Conservation (phyloP, 2,797 vertebrate genomes). For the Acrossocheilus fasciatus region DNA sequence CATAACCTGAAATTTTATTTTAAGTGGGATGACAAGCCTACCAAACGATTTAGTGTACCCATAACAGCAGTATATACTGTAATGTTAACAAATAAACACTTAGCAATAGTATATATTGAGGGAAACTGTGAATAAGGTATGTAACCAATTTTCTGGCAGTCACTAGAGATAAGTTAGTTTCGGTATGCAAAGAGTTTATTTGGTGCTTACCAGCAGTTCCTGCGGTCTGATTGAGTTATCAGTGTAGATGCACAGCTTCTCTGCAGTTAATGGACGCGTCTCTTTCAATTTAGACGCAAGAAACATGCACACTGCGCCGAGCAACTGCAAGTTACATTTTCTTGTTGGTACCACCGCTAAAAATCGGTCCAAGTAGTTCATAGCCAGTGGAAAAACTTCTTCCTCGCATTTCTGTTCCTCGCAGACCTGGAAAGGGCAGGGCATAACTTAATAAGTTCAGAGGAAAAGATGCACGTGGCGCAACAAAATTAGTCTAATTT, state of each 20-base stretch:
- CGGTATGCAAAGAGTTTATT: neutral
- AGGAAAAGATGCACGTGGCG: slow-evolving; percentile 57
- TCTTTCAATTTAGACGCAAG: slow-evolving; percentile 99
- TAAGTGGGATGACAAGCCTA: neutral
- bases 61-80: neutral
- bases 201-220: slow-evolving; percentile 91
- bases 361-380: slow-evolving; percentile 99
- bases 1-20: slow-evolving; percentile 1
- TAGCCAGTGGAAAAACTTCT: slow-evolving; percentile 97
- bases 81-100: slow-evolving; percentile 8
- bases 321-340: slow-evolving; percentile 95
- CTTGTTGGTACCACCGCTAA: slow-evolving; percentile 92
- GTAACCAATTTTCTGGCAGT: neutral
- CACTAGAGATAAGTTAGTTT: neutral
- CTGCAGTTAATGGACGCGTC: slow-evolving; percentile 95
- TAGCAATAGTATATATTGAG: neutral
- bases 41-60: neutral
- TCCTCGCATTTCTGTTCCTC: slow-evolving; percentile 99
- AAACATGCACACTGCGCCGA: slow-evolving; percentile 98
- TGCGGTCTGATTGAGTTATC: slow-evolving; percentile 96
- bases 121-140: neutral
- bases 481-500: slow-evolving; percentile 31
- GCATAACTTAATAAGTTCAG: slow-evolving; percentile 49
- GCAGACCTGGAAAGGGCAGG: slow-evolving; percentile 85
- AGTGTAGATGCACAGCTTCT: slow-evolving; percentile 98